phyloP scores from a whole-genome alignment of 2,797 vertebrate species.

The Aplochiton taeniatus region DNA sequence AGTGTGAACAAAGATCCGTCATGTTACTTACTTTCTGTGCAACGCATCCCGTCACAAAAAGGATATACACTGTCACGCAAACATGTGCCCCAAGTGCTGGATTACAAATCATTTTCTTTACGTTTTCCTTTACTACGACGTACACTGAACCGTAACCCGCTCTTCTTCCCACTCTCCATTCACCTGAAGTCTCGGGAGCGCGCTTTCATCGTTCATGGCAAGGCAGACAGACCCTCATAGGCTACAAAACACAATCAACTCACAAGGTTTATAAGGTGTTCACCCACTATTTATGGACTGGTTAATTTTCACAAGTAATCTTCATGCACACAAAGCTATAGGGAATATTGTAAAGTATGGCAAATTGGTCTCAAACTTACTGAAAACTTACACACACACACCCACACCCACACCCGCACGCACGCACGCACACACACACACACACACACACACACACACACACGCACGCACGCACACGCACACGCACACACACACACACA shows the following conservation, averaged over 20 bases:
- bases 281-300: background rate
- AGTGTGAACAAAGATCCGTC: slow-evolving; percentile 41
- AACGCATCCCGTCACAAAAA: slow-evolving; percentile 71
- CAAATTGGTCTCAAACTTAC: too few species aligned
- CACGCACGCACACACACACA: too few species aligned
- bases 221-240: slow-evolving; percentile 16
- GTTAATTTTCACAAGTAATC: too few species aligned
- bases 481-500: too few species aligned
- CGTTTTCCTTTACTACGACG: slow-evolving; percentile 56
- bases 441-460: too few species aligned
- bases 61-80: slow-evolving; percentile 68
- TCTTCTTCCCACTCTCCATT: slow-evolving; percentile 61
- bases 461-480: too few species aligned
- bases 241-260: slow-evolving; percentile 21
- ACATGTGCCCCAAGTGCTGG: slow-evolving; percentile 61
- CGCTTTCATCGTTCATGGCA: slow-evolving; percentile 73
- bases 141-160: slow-evolving; percentile 61
- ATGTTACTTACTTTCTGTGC: slow-evolving; percentile 77
- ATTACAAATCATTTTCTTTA: slow-evolving; percentile 63
- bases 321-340: too few species aligned
- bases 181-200: slow-evolving; percentile 77
- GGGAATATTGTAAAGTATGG: too few species aligned
- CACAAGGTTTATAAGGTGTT: slow-evolving; percentile 11
- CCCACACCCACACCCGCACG: too few species aligned
- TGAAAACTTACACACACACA: too few species aligned